These are phyloP conservation scores for Gnatocerus cornutus DNA, from an alignment of 2,888 invertebrate genomes.

Conservation along the genomic window DNA sequence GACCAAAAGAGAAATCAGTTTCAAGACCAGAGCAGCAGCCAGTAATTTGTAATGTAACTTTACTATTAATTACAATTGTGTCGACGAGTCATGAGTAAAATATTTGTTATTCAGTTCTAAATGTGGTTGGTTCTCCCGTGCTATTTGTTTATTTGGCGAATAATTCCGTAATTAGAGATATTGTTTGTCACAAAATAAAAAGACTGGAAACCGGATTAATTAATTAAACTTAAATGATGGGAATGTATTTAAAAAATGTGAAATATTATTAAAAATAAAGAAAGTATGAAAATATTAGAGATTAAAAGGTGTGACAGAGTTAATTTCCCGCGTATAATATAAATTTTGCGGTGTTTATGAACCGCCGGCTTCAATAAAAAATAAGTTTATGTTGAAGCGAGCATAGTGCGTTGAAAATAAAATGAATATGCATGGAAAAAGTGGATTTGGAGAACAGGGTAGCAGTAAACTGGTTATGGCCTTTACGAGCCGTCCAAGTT, in stretches of 20 bases:
- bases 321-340: constrained; percentile 11
- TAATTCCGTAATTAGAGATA: too few species aligned
- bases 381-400: constrained; percentile 29
- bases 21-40: too few species aligned
- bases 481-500: constrained; percentile 52
- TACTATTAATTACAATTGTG: too few species aligned
- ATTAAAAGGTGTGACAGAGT: constrained; percentile 28
- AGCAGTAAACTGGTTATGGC: constrained; percentile 53
- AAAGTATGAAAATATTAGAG: constrained; percentile 16
- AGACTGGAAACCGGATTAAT: too few species aligned
- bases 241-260: not conserved
- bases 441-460: constrained; percentile 41
- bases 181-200: too few species aligned
- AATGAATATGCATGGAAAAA: constrained; percentile 51
- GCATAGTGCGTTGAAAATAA: constrained; percentile 36
- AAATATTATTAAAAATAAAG: not conserved
- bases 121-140: too few species aligned
- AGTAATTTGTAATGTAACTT: too few species aligned
- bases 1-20: too few species aligned
- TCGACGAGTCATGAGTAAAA: too few species aligned
- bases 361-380: constrained; percentile 38
- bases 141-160: too few species aligned
- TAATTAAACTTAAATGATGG: too few species aligned
- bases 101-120: too few species aligned
- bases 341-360: constrained; percentile 41